phyloP scores from a whole-genome alignment of 2,113 vertebrate species.

The Scomber colias region DNA sequence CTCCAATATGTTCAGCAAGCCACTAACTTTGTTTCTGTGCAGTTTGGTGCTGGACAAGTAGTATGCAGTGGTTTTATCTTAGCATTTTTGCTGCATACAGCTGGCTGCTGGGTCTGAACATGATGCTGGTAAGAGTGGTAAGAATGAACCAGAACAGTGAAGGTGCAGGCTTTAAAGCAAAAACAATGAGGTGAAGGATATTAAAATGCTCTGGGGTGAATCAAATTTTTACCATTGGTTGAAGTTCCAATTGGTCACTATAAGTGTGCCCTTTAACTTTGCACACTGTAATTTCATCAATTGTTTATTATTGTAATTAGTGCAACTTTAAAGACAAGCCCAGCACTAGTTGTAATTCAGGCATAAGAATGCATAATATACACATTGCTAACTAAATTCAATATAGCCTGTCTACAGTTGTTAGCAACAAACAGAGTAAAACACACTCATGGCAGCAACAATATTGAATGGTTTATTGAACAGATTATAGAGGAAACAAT shows the following conservation, averaged over 20 bases:
- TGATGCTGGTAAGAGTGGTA: too few species aligned
- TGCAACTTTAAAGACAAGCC: background rate
- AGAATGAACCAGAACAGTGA: too few species aligned
- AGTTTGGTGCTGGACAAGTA: background rate
- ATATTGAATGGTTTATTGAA: background rate
- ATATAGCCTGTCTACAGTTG: too few species aligned
- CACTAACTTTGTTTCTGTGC: background rate
- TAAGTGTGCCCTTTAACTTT: background rate
- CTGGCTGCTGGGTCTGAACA: background rate
- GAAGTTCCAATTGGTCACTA: too few species aligned
- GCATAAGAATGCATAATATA: background rate
- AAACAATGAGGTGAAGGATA: too few species aligned
- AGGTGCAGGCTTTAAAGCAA: too few species aligned
- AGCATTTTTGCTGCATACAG: background rate
- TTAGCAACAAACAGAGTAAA: too few species aligned
- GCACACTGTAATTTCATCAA: background rate
- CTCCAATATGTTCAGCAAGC: too few species aligned
- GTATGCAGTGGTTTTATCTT: background rate
- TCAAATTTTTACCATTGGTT: too few species aligned
- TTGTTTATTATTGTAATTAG: background rate
- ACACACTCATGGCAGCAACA: background rate
- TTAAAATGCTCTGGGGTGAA: too few species aligned
- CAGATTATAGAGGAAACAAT: background rate
- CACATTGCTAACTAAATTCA: background rate
- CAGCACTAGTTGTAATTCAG: background rate